A percentile compares a stretch with the other conserved stretches of the same genome.
These are phyloP conservation scores for Gisinianus flammeolus DNA, from an alignment of 2,888 invertebrate genomes.

Conservation along the genomic window DNA sequence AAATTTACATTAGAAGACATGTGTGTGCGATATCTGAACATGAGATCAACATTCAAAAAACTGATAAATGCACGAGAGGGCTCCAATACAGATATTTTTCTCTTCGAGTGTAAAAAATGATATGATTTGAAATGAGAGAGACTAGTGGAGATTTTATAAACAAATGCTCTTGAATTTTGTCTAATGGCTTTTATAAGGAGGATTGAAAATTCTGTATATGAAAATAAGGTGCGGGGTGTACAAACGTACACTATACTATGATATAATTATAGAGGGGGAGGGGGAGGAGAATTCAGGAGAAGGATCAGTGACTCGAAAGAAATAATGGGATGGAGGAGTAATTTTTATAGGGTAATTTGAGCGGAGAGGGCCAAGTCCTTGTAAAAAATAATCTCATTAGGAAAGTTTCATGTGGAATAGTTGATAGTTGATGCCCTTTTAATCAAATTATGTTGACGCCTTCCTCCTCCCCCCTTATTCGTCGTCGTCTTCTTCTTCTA, in stretches of 20 bases:
- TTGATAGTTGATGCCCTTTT: constrained; percentile 31
- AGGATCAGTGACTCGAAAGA: too few relatives aligned
- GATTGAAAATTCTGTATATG: background rate
- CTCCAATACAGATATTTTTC: too few relatives aligned
- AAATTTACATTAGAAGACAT: too few relatives aligned
- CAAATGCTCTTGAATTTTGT: too few relatives aligned
- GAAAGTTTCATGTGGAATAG: constrained; percentile 27
- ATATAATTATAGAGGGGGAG: background rate
- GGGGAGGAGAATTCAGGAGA: background rate
- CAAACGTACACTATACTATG: background rate
- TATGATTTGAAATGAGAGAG: too few relatives aligned
- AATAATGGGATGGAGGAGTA: constrained; percentile 12
- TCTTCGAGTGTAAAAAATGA: too few relatives aligned
- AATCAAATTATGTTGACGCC: constrained; percentile 39
- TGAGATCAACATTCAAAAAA: too few relatives aligned
- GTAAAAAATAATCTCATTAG: constrained; percentile 38
- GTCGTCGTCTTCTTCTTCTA: background rate
- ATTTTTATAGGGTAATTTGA: constrained; percentile 7
- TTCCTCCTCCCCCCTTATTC: background rate
- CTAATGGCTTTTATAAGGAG: too few relatives aligned
- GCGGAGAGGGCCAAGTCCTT: too few relatives aligned
- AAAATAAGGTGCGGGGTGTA: background rate
- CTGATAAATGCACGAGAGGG: too few relatives aligned
- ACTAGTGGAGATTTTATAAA: too few relatives aligned
- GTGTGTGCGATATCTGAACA: too few relatives aligned